Evolutionary conservation across 1,140 invertebrate genomes (phyloP).

Genomic region (Cylas formicarius): DNA sequence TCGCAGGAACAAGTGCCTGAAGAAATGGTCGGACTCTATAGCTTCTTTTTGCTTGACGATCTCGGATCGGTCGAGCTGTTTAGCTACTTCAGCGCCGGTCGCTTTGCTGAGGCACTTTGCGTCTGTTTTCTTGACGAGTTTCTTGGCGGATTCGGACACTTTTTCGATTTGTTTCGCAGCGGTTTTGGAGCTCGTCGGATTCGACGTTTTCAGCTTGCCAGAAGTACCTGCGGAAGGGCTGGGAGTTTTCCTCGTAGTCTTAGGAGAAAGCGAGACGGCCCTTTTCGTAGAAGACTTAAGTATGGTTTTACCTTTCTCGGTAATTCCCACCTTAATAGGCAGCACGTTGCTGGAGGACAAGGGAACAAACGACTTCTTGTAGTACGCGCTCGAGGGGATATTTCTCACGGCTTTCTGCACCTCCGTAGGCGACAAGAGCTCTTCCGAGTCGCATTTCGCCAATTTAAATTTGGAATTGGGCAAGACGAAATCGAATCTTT

Average conservation of each 20-base stretch:
- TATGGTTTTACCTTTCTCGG: constrained; percentile 45
- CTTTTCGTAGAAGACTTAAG: constrained; percentile 19
- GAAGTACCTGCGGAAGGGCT: constrained; percentile 23
- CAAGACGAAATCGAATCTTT: constrained; percentile 28
- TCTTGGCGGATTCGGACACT: constrained; percentile 34
- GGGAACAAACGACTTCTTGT: constrained; percentile 42
- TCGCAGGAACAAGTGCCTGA: constrained; percentile 60
- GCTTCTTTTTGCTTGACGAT: constrained; percentile 49
- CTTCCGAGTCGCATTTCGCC: constrained; percentile 45
- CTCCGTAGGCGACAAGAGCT: constrained; percentile 52
- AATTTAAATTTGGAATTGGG: constrained; percentile 28
- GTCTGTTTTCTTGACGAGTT: constrained; percentile 30
- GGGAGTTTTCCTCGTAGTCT: constrained; percentile 10
- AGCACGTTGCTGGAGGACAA: constrained; percentile 40
- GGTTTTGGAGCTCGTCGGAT: constrained; percentile 12
- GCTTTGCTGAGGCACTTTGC: constrained; percentile 32
- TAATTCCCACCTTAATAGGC: constrained; percentile 44
- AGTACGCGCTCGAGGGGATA: constrained; percentile 36
- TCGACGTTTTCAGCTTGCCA: not conserved
- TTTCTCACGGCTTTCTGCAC: constrained; percentile 51
- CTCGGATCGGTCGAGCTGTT: constrained; percentile 39
- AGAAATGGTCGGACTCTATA: constrained; percentile 57
- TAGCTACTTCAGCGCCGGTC: constrained; percentile 28
- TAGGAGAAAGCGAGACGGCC: constrained; percentile 11
- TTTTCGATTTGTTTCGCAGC: constrained; percentile 27